Conservation (phyloP, 1,140 invertebrate genomes). For the Ladona fulva region DNA sequence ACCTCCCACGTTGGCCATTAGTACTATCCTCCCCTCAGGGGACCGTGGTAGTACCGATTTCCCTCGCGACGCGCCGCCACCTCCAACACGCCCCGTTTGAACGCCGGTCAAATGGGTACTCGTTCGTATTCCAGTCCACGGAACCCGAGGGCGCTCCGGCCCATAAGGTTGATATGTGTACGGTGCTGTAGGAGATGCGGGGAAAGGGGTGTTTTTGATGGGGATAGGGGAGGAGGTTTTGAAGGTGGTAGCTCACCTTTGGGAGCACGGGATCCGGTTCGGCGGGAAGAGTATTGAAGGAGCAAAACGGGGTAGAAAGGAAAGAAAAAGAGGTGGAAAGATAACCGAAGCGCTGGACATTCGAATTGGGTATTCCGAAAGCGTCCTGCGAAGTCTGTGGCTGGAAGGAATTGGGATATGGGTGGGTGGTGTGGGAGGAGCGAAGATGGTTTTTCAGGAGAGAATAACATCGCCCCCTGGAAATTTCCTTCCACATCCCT, state of each 20-base stretch:
- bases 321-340: not conserved
- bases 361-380: not conserved
- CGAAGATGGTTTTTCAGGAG: too few species aligned
- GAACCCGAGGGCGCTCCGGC: not conserved
- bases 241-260: not conserved
- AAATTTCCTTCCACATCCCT: too few species aligned
- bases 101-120: not conserved
- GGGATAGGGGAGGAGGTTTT: not conserved
- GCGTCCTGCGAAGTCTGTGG: not conserved
- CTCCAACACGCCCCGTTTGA: not conserved
- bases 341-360: not conserved
- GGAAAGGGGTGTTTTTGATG: not conserved
- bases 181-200: not conserved
- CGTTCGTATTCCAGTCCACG: not conserved
- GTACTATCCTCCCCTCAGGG: not conserved
- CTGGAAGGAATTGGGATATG: too few species aligned
- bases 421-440: too few species aligned
- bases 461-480: too few species aligned
- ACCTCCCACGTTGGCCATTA: not conserved
- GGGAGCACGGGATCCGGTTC: not conserved
- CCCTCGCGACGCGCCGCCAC: not conserved
- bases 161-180: conserved; percentile 1
- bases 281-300: not conserved
- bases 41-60: not conserved
- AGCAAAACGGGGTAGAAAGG: not conserved